Conservation (phyloP, 2,888 invertebrate species). For the Parascotia fuliginaria region DNA sequence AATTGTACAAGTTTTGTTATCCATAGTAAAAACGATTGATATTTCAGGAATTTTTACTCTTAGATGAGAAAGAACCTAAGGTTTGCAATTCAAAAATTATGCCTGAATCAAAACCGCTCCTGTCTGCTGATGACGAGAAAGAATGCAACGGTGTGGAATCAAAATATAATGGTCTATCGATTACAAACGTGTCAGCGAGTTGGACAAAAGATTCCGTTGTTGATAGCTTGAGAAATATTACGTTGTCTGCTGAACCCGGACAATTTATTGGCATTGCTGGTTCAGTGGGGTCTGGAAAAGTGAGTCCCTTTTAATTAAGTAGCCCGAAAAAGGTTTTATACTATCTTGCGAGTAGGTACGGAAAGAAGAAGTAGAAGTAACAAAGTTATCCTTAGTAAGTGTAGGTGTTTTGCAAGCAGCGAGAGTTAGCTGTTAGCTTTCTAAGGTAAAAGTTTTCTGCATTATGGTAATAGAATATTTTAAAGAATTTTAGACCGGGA, state of each 20-base stretch:
- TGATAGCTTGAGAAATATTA: slow-evolving; percentile 83
- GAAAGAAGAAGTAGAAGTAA: too few species aligned
- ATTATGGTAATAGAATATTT: too few species aligned
- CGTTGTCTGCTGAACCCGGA: slow-evolving; percentile 80
- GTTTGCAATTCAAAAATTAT: slow-evolving; percentile 27
- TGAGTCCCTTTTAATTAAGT: slow-evolving; percentile 50
- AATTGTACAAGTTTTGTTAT: too few species aligned
- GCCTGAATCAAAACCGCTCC: slow-evolving; percentile 17
- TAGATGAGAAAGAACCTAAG: slow-evolving; percentile 69
- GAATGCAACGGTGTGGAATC: slow-evolving; percentile 10
- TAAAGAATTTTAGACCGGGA: too few species aligned
- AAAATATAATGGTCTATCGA: slow-evolving; percentile 55
- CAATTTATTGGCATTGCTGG: slow-evolving; percentile 89
- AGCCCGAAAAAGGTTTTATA: too few species aligned
- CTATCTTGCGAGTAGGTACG: too few species aligned
- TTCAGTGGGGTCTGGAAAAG: slow-evolving; percentile 91
- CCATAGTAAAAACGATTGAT: neutral
- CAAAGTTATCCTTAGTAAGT: too few species aligned
- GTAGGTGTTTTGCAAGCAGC: too few species aligned
- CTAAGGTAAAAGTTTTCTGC: too few species aligned
- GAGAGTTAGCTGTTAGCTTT: too few species aligned
- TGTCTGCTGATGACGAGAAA: slow-evolving; percentile 18
- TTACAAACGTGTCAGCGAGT: slow-evolving; percentile 72
- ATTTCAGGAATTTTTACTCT: slow-evolving; percentile 70
- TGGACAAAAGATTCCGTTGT: slow-evolving; percentile 73